These are phyloP conservation scores for Acrossocheilus wenchowensis DNA, from an alignment of 2,797 vertebrate genomes.

Conservation along the genomic window DNA sequence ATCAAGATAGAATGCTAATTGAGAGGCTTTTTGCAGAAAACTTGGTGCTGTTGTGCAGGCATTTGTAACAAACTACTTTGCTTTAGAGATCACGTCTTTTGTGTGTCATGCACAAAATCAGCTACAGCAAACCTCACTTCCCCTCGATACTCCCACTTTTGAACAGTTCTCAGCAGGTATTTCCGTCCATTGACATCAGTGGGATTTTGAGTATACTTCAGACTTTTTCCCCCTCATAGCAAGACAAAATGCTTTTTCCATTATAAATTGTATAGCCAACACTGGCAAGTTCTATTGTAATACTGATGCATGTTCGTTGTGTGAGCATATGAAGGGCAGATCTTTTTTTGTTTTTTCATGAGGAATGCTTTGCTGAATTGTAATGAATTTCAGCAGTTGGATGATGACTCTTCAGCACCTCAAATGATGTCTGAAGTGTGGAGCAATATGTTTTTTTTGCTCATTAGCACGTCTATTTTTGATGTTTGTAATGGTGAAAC, in stretches of 20 bases:
- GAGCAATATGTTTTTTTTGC: conserved; percentile 44
- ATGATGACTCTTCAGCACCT: conserved; percentile 31
- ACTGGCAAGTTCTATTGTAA: background rate
- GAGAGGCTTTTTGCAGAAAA: conserved; percentile 44
- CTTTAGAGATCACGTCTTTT: conserved; percentile 10
- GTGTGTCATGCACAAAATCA: conserved; percentile 15
- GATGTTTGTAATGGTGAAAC: conserved; percentile 38
- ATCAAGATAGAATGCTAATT: conserved; percentile 58
- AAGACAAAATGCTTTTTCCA: background rate
- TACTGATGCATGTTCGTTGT: background rate
- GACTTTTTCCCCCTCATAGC: background rate
- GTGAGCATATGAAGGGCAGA: background rate
- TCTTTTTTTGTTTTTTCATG: background rate
- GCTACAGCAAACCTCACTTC: background rate
- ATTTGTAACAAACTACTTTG: conserved; percentile 3
- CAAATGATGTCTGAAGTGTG: conserved; percentile 41
- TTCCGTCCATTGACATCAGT: conserved; percentile 21
- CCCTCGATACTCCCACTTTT: background rate
- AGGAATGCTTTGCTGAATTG: background rate
- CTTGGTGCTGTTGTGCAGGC: background rate
- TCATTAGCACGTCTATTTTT: conserved; percentile 60
- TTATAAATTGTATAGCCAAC: background rate
- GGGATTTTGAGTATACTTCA: conserved; percentile 24
- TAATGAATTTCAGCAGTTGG: conserved; percentile 25
- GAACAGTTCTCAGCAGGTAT: conserved; percentile 9